Evolutionary conservation across 2,113 vertebrate species (phyloP).

Genomic region (Equus quagga): DNA sequence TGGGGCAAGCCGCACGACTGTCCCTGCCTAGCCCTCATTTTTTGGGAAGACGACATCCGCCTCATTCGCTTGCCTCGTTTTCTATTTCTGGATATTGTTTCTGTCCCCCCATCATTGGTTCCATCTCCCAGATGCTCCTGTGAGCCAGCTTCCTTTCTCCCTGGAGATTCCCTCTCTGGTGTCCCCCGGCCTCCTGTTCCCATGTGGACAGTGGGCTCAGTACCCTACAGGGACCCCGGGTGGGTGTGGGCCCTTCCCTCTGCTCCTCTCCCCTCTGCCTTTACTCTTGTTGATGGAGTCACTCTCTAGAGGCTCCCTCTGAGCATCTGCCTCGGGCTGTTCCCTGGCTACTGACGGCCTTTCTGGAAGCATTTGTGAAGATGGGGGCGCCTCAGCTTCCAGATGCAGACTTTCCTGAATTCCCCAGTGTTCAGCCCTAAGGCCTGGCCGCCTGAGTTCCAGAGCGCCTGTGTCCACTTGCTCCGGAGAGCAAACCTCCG

Average conservation of each 20-base stretch:
- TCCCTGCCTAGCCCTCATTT: accelerated
- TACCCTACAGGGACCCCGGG: not conserved
- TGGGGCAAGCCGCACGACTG: accelerated
- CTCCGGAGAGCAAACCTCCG: not conserved
- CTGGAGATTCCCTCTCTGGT: no score
- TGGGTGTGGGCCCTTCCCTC: not conserved
- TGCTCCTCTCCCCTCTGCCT: not conserved
- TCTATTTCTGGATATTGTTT: not conserved
- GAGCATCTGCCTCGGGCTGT: not conserved
- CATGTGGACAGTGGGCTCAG: not conserved
- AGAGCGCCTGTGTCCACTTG: accelerated
- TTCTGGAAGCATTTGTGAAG: not conserved
- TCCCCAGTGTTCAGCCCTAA: no score
- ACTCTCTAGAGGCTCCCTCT: accelerated
- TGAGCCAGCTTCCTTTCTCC: not conserved
- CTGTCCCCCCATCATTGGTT: not conserved
- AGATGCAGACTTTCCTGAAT: not conserved
- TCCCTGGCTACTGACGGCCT: not conserved
- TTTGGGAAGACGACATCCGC: not conserved
- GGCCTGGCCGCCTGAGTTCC: not conserved
- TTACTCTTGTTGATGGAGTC: no score
- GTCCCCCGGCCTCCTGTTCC: accelerated
- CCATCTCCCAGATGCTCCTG: not conserved
- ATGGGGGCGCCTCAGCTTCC: no score
- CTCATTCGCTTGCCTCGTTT: accelerated